These are phyloP conservation scores for Acrossocheilus fasciatus DNA, from an alignment of 2,797 vertebrate species.

Conservation along the genomic window DNA sequence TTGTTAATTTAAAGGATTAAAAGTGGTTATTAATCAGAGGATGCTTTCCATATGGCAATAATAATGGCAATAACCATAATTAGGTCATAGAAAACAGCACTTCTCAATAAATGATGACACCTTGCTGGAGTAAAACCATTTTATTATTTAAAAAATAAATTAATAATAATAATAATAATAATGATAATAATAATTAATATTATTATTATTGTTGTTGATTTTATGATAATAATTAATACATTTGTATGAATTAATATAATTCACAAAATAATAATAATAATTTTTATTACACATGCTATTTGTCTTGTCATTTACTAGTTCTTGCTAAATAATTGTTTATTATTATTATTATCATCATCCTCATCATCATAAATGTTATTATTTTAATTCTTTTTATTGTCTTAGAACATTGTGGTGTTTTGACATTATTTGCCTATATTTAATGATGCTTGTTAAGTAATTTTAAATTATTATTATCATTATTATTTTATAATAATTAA, in stretches of 20 bases:
- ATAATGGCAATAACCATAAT: background rate
- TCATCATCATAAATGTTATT: background rate
- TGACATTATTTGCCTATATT: background rate
- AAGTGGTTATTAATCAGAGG: background rate
- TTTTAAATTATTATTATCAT: too few species aligned
- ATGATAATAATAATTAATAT: background rate
- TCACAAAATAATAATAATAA: background rate
- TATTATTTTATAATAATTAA: too few species aligned
- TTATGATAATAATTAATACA: background rate
- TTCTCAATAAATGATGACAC: background rate
- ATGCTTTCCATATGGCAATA: background rate
- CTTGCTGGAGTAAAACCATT: background rate
- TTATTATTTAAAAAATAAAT: background rate
- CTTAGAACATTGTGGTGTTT: background rate
- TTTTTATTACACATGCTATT: background rate
- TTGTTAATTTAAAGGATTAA: background rate
- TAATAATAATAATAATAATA: background rate
- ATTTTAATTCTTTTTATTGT: background rate
- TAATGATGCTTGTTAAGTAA: too few species aligned
- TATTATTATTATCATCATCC: background rate
- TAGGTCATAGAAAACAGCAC: background rate
- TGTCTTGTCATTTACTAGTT: background rate
- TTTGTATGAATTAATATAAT: too few species aligned
- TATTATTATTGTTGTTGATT: background rate
- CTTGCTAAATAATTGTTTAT: background rate